Conservation (phyloP, 2,888 invertebrate genomes). For the Caenorhabditis sinica region DNA sequence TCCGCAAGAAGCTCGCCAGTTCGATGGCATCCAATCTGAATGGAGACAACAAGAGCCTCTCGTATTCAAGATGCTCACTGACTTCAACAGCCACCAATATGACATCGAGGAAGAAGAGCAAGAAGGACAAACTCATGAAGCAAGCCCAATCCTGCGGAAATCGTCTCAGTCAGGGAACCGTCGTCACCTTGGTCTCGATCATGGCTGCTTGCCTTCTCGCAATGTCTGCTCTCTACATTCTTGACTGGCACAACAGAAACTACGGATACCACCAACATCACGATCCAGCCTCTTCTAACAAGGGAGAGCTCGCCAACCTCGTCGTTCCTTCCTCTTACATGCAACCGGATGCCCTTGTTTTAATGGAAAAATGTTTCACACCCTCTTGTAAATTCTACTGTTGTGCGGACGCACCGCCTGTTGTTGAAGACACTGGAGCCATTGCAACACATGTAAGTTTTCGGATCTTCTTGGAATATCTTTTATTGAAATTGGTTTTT, state of each 20-base stretch:
- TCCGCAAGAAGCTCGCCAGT: constrained; percentile 69
- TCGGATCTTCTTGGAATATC: neutral
- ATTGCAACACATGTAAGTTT: constrained; percentile 46
- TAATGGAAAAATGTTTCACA: constrained; percentile 68
- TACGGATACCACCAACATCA: constrained; percentile 65
- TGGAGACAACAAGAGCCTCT: constrained; percentile 70
- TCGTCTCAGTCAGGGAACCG: constrained; percentile 92
- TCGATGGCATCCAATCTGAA: constrained; percentile 68
- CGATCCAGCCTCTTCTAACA: constrained; percentile 1
- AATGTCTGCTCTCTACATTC: constrained; percentile 94
- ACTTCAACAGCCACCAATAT: constrained; percentile 63
- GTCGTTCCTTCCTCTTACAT: constrained; percentile 57
- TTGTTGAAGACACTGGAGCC: constrained; percentile 35
- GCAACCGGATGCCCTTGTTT: constrained; percentile 72
- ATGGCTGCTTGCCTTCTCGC: constrained; percentile 97
- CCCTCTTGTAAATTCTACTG: constrained; percentile 71
- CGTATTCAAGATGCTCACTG: constrained; percentile 71
- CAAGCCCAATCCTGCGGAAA: constrained; percentile 88
- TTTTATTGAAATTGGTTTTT: neutral
- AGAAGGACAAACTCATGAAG: neutral
- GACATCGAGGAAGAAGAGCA: constrained; percentile 29
- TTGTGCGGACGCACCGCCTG: constrained; percentile 57
- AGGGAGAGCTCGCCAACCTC: constrained; percentile 58
- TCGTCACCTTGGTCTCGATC: constrained; percentile 92
- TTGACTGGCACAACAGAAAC: constrained; percentile 90